Conservation (phyloP, 2,888 invertebrate genomes). For the Drosophila subquinaria region DNA sequence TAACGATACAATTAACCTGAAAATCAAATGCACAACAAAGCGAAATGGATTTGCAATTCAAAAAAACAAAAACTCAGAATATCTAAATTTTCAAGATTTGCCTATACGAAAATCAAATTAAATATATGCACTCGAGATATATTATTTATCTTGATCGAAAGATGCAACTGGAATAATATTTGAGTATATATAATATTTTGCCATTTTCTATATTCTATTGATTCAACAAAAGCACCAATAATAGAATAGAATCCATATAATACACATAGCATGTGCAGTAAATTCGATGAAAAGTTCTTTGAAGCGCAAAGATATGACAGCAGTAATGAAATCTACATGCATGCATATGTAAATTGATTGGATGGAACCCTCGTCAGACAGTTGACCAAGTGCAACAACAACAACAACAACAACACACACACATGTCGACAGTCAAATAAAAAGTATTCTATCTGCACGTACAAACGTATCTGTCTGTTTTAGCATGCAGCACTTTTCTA, state of each 20-base stretch:
- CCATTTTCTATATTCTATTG: constrained; percentile 37
- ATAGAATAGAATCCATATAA: constrained; percentile 10
- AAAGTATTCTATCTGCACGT: constrained; percentile 31
- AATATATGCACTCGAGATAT: not conserved
- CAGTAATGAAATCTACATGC: constrained; percentile 53
- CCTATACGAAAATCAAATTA: not conserved
- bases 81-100: not conserved
- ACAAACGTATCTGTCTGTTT: not conserved
- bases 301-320: constrained; percentile 43
- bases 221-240: constrained; percentile 48
- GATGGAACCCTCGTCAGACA: constrained; percentile 11
- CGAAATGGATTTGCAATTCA: constrained; percentile 18
- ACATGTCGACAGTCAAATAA: constrained; percentile 21
- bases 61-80: not conserved
- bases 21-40: constrained; percentile 8
- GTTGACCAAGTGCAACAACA: constrained; percentile 30
- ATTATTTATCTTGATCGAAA: constrained; percentile 8
- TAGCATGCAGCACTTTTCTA: constrained; percentile 14
- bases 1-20: constrained; percentile 21
- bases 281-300: constrained; percentile 29
- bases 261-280: constrained; percentile 1
- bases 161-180: constrained; percentile 12
- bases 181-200: not conserved
- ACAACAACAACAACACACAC: not conserved
- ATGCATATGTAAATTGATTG: constrained; percentile 57